Conservation (phyloP, 1,140 invertebrate species). For the Drosophila ficusphila region DNA sequence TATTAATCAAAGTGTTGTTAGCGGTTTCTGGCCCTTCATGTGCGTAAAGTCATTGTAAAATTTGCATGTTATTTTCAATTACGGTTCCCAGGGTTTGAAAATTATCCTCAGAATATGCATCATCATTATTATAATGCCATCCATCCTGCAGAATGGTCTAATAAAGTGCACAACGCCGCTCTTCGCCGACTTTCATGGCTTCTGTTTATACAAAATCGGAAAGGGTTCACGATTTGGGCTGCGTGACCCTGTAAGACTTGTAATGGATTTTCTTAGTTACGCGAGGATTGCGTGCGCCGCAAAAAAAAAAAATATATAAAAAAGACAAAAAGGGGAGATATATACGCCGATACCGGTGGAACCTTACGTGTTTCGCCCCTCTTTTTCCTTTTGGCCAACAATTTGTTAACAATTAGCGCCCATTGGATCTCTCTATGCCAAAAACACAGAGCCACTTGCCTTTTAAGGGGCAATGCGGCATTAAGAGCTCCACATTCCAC, state of each 20-base stretch:
- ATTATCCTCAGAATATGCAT: neutral
- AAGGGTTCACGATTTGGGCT: conserved; percentile 7
- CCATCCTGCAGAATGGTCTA: conserved; percentile 11
- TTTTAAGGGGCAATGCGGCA: conserved; percentile 54
- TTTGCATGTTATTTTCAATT: conserved; percentile 37
- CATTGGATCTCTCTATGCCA: conserved; percentile 54
- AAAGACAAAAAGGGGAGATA: conserved; percentile 9
- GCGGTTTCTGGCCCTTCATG: neutral
- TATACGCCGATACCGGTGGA: neutral
- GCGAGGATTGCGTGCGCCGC: conserved; percentile 62
- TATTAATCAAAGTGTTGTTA: conserved; percentile 24
- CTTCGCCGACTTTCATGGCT: conserved; percentile 5
- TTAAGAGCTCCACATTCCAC: conserved; percentile 62
- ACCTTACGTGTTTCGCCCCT: conserved; percentile 43
- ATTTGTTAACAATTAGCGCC: conserved; percentile 80
- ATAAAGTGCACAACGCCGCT: conserved; percentile 30
- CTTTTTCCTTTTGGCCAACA: conserved; percentile 53
- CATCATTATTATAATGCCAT: conserved; percentile 14
- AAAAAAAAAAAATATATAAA: conserved; percentile 1
- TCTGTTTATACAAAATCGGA: conserved; percentile 8
- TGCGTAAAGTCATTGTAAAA: neutral
- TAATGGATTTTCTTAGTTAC: conserved; percentile 72
- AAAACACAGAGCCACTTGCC: conserved; percentile 61
- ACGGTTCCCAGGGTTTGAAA: conserved; percentile 2
- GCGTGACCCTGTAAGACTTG: conserved; percentile 39